Evolutionary conservation across 2,797 vertebrate genomes (phyloP).

Genomic region (Acanthopagrus latus): DNA sequence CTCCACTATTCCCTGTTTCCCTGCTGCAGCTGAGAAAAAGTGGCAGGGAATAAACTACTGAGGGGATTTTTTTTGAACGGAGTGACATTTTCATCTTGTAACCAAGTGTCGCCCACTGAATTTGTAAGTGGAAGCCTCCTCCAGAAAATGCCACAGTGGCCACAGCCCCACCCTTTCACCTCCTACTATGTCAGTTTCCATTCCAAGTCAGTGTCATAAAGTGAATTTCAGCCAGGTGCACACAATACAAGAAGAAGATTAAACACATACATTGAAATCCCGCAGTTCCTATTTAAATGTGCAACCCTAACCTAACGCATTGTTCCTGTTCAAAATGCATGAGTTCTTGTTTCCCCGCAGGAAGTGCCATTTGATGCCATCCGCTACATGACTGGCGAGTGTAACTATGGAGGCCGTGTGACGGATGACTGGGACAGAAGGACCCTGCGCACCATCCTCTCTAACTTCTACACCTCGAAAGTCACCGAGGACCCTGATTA

Average conservation of each 20-base stretch:
- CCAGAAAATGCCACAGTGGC: conserved; percentile 77
- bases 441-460: conserved; percentile 88
- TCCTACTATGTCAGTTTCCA: conserved; percentile 10
- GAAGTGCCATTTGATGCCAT: conserved; percentile 91
- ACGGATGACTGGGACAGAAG: conserved; percentile 92
- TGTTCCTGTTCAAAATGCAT: neutral
- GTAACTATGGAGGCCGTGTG: conserved; percentile 91
- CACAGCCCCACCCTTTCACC: conserved; percentile 27
- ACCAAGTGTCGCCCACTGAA: conserved; percentile 59
- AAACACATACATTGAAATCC: neutral
- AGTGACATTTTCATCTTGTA: conserved; percentile 82
- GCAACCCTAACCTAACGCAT: too few species aligned
- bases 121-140: conserved; percentile 73
- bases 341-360: conserved; percentile 66
- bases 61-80: conserved; percentile 44
- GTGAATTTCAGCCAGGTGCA: conserved; percentile 9
- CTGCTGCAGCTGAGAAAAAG: conserved; percentile 56
- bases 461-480: conserved; percentile 85
- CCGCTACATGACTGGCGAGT: conserved; percentile 91
- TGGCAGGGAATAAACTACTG: conserved; percentile 37
- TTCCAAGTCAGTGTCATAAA: neutral
- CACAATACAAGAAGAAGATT: neutral
- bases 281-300: neutral
- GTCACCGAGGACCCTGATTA: conserved; percentile 81
- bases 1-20: conserved; percentile 35